Conservation (phyloP, 2,797 vertebrate species). For the Jordanella pulchra region DNA sequence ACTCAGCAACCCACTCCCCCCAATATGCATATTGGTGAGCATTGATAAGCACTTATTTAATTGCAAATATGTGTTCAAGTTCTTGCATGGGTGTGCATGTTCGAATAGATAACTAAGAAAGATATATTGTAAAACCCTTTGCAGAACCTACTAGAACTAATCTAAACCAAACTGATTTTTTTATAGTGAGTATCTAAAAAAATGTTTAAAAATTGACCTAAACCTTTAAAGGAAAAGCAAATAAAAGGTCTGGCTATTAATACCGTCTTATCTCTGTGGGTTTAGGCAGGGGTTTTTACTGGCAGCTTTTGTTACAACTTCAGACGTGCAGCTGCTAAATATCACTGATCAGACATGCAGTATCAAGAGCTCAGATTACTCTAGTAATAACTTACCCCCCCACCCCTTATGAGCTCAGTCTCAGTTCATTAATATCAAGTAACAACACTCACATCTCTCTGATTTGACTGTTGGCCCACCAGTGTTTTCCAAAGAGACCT, state of each 20-base stretch:
- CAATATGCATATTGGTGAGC: no score
- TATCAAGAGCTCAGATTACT: constrained; percentile 66
- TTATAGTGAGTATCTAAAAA: background rate
- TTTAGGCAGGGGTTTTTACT: constrained; percentile 57
- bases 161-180: background rate
- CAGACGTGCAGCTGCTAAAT: constrained; percentile 75
- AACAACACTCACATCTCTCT: constrained; percentile 47
- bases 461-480: constrained; percentile 41
- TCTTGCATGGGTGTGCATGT: background rate
- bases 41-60: background rate
- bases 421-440: constrained; percentile 73
- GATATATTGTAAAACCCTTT: no score
- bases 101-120: background rate
- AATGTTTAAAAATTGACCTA: background rate
- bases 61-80: background rate
- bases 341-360: constrained; percentile 65
- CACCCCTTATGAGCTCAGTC: constrained; percentile 52
- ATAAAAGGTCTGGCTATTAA: constrained; percentile 11
- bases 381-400: constrained; percentile 39
- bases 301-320: constrained; percentile 52
- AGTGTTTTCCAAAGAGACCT: constrained; percentile 16
- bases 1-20: no score
- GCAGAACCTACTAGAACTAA: background rate
- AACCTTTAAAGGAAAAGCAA: constrained; percentile 9
- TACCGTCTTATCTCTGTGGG: constrained; percentile 30